Base-by-base conservation (phyloP, 2,888 invertebrate species). In the Papilio protenor region DNA sequence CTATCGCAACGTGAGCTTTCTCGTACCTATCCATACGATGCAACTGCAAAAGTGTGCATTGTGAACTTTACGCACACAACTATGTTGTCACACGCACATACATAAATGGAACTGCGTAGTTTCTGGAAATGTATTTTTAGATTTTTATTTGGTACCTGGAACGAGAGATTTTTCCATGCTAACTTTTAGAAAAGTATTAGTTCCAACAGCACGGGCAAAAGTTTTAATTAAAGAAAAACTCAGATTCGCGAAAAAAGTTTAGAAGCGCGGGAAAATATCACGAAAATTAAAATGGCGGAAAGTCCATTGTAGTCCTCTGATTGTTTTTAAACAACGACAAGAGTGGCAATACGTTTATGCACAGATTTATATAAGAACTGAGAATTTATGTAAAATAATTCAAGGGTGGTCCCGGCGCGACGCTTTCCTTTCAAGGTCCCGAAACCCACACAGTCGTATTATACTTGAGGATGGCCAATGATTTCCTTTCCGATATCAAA, bases 11-110 rank as follows among this genome's bases (percentile, higher is more conserved):
- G n/a, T 21, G 8, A 55, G n/a, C 55, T 55, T n/a, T 18, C 52
- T 18, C 18, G 52, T 18, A 55, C 5, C 8, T 33, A 11, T 40
- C 16, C 6, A 66, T 66, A 40, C 6, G n/a, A 8, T 18, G 40
- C 66, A 40, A 66, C 66, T 66, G 40, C 40, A 66, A 10, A 40
- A n/a, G 66, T 66, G 66, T 66, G 66, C 66, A n/a, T 64, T 8
- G 33, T n/a, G 3, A 40, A 40, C n/a, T 10, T 5, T 11, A 40
- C 40, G 5, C 18, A 64, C 33, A 33, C 27, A 18, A 18, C 8
- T 33, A 8, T 64, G 64, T 6, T 18, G 27, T 23, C 18, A 66
- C 40, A 40, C 40, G 11, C n/a, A 66, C 40, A 66, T 16, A 66
- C 0, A n/a, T 66, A 59, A 11, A 66, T 27, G 10, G 8, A 66